Evolutionary conservation across 2,113 vertebrate species (phyloP), one percentile per base, ranked within the genome.

Genomic region (Lampris incognitus): DNA sequence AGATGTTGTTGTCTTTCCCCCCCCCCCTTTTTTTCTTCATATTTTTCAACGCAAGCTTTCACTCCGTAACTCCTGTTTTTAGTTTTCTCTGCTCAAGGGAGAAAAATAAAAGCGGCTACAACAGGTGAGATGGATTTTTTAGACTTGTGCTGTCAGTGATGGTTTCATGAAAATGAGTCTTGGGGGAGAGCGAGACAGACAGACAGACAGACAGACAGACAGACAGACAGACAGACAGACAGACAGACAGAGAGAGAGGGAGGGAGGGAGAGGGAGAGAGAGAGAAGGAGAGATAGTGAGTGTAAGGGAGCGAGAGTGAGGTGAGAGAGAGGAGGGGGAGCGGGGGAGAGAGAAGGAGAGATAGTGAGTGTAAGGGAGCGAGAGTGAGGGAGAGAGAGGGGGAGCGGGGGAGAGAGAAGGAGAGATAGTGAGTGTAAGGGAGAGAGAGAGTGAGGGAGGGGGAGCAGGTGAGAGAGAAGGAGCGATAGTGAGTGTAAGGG

Each of bases 111-210:
- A 61, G 4, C 36, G 54, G 39, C 42, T 2, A 51, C 8, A 55
- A 11, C 46, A 58, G 40, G 52, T 59, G 54, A 69, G 51, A 10
- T 61, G 74, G 66, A 49, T 24, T 42, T 69, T 69, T 76, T 46
- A 5, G 24, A 4, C 39, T 41, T 51, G 5, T 48, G 46, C 64
- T 69, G 65, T 69, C 81, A 81, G 50, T 57, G 67, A 59, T 3
- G 5, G 13, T 64, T 80, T 79, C 57, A 60, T 76, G 44, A 71
- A 82, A 76, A 75, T 57, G 11, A 9, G 24, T 74, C 72, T 50
- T 8, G 5, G 13, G 57, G 41, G 52, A 59, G 56, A 11, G 5
- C 0, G 3, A 55, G 49, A 67, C 50, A 76, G 49, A 55, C 24
- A 63, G 46, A 66, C 52, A 58, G 49, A 54, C 60, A 62, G 51